Base-by-base conservation (phyloP, 2,797 vertebrate species). In the Phoebastria nigripes region DNA sequence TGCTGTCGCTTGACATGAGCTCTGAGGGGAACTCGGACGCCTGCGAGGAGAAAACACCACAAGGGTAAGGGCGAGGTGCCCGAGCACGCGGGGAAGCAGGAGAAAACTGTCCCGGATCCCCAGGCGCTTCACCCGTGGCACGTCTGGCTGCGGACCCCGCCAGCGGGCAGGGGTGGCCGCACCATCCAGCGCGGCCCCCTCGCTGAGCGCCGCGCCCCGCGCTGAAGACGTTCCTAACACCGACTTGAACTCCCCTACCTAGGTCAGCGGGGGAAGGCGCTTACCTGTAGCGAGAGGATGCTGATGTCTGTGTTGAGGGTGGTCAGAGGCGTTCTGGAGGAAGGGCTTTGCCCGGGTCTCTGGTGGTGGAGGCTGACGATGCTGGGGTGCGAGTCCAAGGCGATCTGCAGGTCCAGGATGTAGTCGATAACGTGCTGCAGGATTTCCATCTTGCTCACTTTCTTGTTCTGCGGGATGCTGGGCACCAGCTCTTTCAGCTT, bases 371-470 rank as follows among this genome's bases (percentile, higher is more conserved):
- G 98, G 95, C 98, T 99, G 97, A 98, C 99, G 29, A 99, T 98
- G 61, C 97, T 98, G 92, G 99, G 99, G 96, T 99, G 99, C 55
- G 99, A 99, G 98, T 99, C 99, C 95, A 99, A 98, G 66, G 99
- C 99, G 95, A 99, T 98, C 98, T 99, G 99, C 98, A 99, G 99
- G 98, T 99, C 99, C 98, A 99, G 97, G 96, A 99, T 99, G 98
- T 99, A 99, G 96, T 99, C 99, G 97, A 99, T 99, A 96, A 99
- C 99, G 97, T 99, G 99, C 98, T 99, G 99, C 97, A 99, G 98
- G 98, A 99, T 99, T 98, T 99, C 99, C 99, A 99, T 99, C 98
- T 99, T 99, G 99, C 99, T 99, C 96, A 99, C 99, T 98, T 99
- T 99, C 98, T 99, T 99, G 98, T 99, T 99, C 98, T 99, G 99